phyloP scores from a whole-genome alignment of 1,140 invertebrate species.

The Octopus bimaculoides region DNA sequence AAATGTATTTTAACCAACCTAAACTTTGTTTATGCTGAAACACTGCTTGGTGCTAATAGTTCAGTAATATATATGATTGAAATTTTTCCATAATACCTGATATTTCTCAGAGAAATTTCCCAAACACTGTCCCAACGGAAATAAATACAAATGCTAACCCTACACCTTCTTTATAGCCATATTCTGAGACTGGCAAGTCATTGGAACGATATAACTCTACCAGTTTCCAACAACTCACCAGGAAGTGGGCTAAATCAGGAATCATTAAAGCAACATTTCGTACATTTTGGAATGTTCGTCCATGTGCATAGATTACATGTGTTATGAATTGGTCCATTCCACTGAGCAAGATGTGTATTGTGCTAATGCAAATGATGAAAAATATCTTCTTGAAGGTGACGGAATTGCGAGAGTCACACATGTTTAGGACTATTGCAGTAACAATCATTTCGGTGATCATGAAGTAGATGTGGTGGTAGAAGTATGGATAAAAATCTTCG shows the following conservation, averaged over 20 bases:
- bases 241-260: slow-evolving; percentile 70
- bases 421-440: slow-evolving; percentile 61
- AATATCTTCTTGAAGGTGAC: slow-evolving; percentile 67
- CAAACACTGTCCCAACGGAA: slow-evolving; percentile 39
- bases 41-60: too few species aligned
- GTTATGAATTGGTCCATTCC: slow-evolving; percentile 74
- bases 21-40: too few species aligned
- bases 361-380: slow-evolving; percentile 66
- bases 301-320: slow-evolving; percentile 71
- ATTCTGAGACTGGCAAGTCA: slow-evolving; percentile 29
- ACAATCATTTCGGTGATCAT: slow-evolving; percentile 71
- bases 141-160: slow-evolving; percentile 43
- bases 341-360: slow-evolving; percentile 71
- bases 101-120: slow-evolving; percentile 33
- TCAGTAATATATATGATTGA: neutral
- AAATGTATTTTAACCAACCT: too few species aligned
- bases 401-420: slow-evolving; percentile 60
- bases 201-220: slow-evolving; percentile 35
- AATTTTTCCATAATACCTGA: neutral
- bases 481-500: slow-evolving; percentile 71
- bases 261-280: slow-evolving; percentile 75
- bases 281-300: slow-evolving; percentile 63
- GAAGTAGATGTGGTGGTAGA: slow-evolving; percentile 68
- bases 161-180: slow-evolving; percentile 53
- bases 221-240: slow-evolving; percentile 62